A percentile compares a stretch with the other conserved stretches of the same genome.
These are phyloP conservation scores for Thamnophis elegans DNA, from an alignment of 2,797 vertebrate species.

Conservation along the genomic window DNA sequence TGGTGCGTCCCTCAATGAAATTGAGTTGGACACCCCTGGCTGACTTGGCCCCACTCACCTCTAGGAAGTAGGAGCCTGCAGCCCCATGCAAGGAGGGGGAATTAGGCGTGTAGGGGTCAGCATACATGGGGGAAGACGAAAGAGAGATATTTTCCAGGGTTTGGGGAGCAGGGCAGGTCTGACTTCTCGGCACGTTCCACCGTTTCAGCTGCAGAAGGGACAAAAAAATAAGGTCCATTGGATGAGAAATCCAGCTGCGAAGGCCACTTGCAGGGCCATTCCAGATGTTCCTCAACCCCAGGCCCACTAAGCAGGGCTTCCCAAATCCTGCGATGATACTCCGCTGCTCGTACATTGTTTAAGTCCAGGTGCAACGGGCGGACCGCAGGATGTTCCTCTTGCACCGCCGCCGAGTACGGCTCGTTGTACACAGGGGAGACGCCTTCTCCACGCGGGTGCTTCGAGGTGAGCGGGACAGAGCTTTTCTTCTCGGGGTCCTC, in stretches of 20 bases:
- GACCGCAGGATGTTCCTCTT: slow-evolving; percentile 31
- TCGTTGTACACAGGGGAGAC: slow-evolving; percentile 78
- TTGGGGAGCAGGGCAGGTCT: slow-evolving; percentile 32
- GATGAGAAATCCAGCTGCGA: neutral
- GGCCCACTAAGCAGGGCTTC: no score
- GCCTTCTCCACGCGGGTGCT: slow-evolving; percentile 57
- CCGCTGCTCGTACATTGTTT: slow-evolving; percentile 73
- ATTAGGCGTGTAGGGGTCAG: slow-evolving; percentile 80
- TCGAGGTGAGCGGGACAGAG: slow-evolving; percentile 44
- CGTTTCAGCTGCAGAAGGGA: slow-evolving; percentile 73
- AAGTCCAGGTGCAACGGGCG: slow-evolving; percentile 74
- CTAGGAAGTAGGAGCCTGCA: slow-evolving; percentile 34
- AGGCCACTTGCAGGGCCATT: no score
- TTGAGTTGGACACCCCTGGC: no score
- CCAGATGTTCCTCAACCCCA: neutral
- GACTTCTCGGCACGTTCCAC: slow-evolving; percentile 71
- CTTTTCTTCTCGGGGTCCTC: slow-evolving; percentile 70
- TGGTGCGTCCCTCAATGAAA: no score
- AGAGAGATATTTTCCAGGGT: slow-evolving; percentile 9
- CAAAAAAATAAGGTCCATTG: neutral
- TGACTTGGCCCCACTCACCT: slow-evolving; percentile 44
- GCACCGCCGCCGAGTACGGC: slow-evolving; percentile 68
- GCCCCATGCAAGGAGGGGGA: slow-evolving; percentile 35
- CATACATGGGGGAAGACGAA: slow-evolving; percentile 79
- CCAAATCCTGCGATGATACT: no score